phyloP scores from a whole-genome alignment of 1,140 invertebrate genomes.

The Trialeurodes vaporariorum region DNA sequence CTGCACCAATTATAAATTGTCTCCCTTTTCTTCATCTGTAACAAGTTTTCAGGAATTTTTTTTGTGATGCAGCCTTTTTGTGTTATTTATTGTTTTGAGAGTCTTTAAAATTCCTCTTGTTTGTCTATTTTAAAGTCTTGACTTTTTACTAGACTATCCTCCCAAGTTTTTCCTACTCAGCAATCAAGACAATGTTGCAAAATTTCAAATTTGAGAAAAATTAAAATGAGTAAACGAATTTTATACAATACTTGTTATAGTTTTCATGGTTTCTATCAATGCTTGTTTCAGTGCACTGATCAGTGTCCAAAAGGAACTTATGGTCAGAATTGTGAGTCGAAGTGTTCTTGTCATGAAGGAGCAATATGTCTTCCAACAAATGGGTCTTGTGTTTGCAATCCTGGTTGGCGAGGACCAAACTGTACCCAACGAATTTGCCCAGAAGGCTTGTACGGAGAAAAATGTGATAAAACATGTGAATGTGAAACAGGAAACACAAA shows the following conservation, averaged over 20 bases:
- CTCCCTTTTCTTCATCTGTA: too few relatives aligned
- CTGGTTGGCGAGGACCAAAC: slow-evolving; percentile 59
- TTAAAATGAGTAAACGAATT: not conserved
- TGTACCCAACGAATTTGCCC: slow-evolving; percentile 57
- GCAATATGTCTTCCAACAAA: slow-evolving; percentile 53
- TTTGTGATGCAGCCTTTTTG: too few relatives aligned
- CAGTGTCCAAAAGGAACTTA: slow-evolving; percentile 61
- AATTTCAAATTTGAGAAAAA: too few relatives aligned
- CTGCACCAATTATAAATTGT: too few relatives aligned
- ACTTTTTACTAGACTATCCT: too few relatives aligned
- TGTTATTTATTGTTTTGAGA: too few relatives aligned
- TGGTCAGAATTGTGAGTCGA: slow-evolving; percentile 58
- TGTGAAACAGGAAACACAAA: slow-evolving; percentile 61
- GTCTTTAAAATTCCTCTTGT: too few relatives aligned
- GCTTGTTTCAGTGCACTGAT: slow-evolving; percentile 54
- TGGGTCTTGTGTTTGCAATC: slow-evolving; percentile 57
- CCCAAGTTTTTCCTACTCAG: too few relatives aligned
- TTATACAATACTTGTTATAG: slow-evolving; percentile 8
- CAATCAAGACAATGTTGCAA: too few relatives aligned
- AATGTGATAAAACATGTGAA: slow-evolving; percentile 59
- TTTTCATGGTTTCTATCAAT: too few relatives aligned
- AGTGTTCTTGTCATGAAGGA: slow-evolving; percentile 66
- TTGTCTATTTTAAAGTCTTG: too few relatives aligned
- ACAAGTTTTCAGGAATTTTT: too few relatives aligned
- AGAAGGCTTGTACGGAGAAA: slow-evolving; percentile 50